Percentiles rank a stretch among this genome's conserved stretches.
Conservation (phyloP, 2,113 vertebrate species). For the Pardalotus punctatus region DNA sequence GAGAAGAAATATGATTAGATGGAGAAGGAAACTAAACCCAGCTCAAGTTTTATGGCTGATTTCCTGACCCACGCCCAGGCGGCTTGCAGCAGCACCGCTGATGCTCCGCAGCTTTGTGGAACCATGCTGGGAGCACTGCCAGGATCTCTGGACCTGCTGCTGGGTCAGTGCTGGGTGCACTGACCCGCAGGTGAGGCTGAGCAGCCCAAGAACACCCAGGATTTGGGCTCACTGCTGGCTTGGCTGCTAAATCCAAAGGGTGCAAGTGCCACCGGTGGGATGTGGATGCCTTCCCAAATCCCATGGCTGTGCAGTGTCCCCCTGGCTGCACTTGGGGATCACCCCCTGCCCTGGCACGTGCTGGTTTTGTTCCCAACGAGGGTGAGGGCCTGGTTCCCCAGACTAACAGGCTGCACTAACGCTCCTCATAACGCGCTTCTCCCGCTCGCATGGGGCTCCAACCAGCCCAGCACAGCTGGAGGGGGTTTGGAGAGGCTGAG, state of each 20-base stretch:
- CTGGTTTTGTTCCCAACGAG: rapidly evolving
- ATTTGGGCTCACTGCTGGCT: not conserved
- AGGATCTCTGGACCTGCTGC: not conserved
- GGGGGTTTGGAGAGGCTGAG: not conserved
- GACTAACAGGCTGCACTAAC: constrained; percentile 54
- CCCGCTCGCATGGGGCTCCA: not conserved
- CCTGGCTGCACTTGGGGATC: rapidly evolving
- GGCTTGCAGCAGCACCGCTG: rapidly evolving
- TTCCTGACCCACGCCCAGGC: not conserved
- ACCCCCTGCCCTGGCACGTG: rapidly evolving
- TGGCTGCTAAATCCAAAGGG: not conserved
- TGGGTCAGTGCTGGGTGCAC: rapidly evolving
- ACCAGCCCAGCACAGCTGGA: not conserved
- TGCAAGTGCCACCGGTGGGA: rapidly evolving
- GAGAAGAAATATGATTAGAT: not conserved
- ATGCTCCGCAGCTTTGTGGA: not conserved
- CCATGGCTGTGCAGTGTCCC: rapidly evolving
- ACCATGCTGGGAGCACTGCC: rapidly evolving
- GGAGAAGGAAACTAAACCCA: not conserved
- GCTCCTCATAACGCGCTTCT: not conserved
- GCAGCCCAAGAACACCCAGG: not conserved
- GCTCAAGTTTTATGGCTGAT: not conserved
- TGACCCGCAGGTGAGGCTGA: not conserved
- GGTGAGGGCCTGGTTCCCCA: not conserved
- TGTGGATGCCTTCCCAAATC: rapidly evolving